Base-by-base conservation (phyloP, 2,113 vertebrate species). In the Potamarius usumacintae region DNA sequence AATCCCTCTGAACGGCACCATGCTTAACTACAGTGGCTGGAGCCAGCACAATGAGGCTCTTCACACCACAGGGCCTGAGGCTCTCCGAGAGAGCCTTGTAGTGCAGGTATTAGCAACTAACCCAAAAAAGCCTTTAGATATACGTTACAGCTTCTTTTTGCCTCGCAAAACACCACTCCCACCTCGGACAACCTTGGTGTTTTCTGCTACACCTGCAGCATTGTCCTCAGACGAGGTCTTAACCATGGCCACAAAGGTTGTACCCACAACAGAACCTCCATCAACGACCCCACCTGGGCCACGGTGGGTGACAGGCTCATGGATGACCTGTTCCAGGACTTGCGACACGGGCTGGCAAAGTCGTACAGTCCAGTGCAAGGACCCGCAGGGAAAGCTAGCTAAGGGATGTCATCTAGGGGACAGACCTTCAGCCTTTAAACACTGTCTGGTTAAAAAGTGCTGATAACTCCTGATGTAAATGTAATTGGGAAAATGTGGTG, bases 1-100 rank as follows among this genome's bases (percentile, higher is more conserved):
- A 93, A 95, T 99, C 58, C 96, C 97, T 8, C 94, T 98, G 94
- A 99, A 97, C 0, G 97, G 98, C 50, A 97, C 97, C 0, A 96
- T 99, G 87, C 96, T 99, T 91, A 99, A 99, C 95, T 99, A 99
- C 94, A 99, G 97, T 0, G 98, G 98, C 22, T 99, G 98, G 98
- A 99, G 97, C 91, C 97, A 99, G 85, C 93, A 91, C 76, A 97
- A 99, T 0, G 98, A 99, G 89, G 97, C 96, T 90, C 90, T 99
- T 87, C 97, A 99, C 58, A 96, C 97, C 52, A 97, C 99, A 97
- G 98, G 98, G 67, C 97, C 97, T 15, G 94, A 97, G 0, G 95
- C 97, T 82, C 95, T 97, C 0, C 96, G 93, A 42, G 98, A 99
- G 83, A 90, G 95, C 48, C 92, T 99, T 3, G 94, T 97, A 0